Conservation (phyloP, 1,140 invertebrate genomes). For the Heliconius hewitsoni region DNA sequence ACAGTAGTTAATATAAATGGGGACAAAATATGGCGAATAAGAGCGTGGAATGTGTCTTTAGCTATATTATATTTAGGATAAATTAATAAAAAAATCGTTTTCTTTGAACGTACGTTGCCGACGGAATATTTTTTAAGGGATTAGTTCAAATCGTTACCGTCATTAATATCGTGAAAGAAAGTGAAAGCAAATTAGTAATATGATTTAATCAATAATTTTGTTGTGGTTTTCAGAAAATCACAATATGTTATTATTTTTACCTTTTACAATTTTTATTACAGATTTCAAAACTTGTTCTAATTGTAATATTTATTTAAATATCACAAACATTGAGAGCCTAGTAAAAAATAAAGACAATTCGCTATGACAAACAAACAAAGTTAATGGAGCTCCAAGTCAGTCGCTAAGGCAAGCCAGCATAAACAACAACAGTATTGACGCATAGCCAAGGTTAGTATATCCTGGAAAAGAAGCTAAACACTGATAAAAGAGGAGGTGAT, state of each 20-base stretch:
- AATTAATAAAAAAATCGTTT: neutral
- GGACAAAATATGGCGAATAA: no score
- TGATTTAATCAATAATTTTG: neutral
- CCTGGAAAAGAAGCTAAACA: conserved; percentile 32
- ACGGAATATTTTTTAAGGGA: neutral
- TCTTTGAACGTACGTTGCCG: neutral
- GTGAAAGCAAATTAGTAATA: neutral
- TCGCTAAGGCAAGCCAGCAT: conserved; percentile 57
- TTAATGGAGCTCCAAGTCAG: conserved; percentile 46
- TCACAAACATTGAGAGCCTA: conserved; percentile 27
- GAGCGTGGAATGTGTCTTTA: neutral
- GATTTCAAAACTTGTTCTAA: neutral
- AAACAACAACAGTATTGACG: conserved; percentile 43
- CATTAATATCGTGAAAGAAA: neutral
- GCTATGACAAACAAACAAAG: conserved; percentile 32
- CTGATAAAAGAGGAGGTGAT: neutral
- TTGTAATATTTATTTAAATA: neutral
- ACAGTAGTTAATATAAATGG: no score
- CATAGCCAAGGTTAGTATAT: conserved; percentile 43
- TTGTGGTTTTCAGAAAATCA: neutral
- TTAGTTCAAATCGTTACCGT: neutral
- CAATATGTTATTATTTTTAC: neutral
- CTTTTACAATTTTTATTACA: neutral
- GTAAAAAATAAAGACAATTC: conserved; percentile 35
- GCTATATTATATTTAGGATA: neutral